Base-by-base conservation (phyloP, 2,888 invertebrate species). In the Homarus gammarus region DNA sequence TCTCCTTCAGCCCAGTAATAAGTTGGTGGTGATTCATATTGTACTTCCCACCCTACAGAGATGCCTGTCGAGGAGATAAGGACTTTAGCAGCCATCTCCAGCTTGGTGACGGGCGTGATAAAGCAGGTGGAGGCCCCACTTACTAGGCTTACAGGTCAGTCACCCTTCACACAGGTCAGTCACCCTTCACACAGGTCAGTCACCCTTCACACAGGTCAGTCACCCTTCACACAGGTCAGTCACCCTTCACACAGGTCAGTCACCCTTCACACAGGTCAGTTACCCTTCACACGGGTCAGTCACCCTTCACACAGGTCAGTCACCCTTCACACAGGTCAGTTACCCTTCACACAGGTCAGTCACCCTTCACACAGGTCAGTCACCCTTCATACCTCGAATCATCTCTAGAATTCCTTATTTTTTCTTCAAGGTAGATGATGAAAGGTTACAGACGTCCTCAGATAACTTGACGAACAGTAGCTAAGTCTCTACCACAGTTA, bases 141-240 rank as follows among this genome's bases (percentile, higher is more conserved):
- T 8, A 70, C 86, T 0, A 78, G 86, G 49, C 79, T 86, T 51
- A 51, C 61, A 49, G 78, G 86, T 86, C 10, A 15, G 84, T 51
- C 22, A 27, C 0, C 18, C 56, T 10, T 15, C 56, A 22, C 56
- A 56, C 56, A 56, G 44, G 44, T 44, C 6, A 12, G 44, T 44
- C 18, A 56, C 2, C 18, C 15, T 12, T 2, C 51, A 18, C 51
- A 51, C 51, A 56, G 0, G 38, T 27, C 36, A 15, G 36, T 38
- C 72, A 6, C 0, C 70, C 33, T 2, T n/a, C 18, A 2, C 18
- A 51, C 51, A 51, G 51, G 51, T 51, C 10, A 8, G 5, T 44
- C 5, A 5, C 5, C 12, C 44, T 12, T 44, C 5, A 12, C 18
- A 22, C 22, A 15, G 22, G 15, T 18, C 15, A 3, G 56, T 22